Evolutionary conservation across 1,140 invertebrate genomes (phyloP), one percentile per base, ranked within the genome.

Genomic region (Hyles euphorbiae): DNA sequence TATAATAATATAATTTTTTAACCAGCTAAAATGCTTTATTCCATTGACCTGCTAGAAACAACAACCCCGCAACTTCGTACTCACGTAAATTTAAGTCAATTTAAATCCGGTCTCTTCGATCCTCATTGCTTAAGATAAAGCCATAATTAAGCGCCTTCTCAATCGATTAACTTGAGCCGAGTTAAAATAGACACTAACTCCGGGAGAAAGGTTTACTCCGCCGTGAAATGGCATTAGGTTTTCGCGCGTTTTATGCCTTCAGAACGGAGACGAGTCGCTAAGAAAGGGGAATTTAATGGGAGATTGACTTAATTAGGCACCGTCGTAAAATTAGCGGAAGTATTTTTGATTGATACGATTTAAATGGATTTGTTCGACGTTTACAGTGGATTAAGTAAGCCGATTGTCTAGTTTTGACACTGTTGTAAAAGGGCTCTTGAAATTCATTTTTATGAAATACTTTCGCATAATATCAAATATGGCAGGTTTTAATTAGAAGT

Each of bases 131-230:
- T 66, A 71, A 81, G 80, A 83, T 83, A 86, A 87, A 83, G 75
- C 82, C 76, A 81, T 87, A 87, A 88, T 88, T 87, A 88, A 88
- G 78, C 73, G 72, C 83, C 73, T 88, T 88, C 86, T 72, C 83
- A 74, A 88, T 87, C 83, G 83, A 88, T 88, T 88, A 86, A 87
- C 60, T 87, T 84, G 83, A 88, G 77, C 83, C 83, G 75, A 86
- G 83, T 88, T 87, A 84, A 87, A 87, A 88, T 72, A 88, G 86
- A 88, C 83, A 81, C 74, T 88, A 88, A 87, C 83, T 87, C 78
- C 68, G 51, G 67, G 74, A 86, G 86, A 88, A 84, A 87, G 83
- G 83, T 86, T 83, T 87, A 87, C 83, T 86, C 81, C 76, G 74
- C 65, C 81, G 81, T 87, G 83, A 85, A 87, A 88, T 86, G 80